Base-by-base conservation (phyloP, 2,888 invertebrate genomes). In the Leptopterna dolabrata region DNA sequence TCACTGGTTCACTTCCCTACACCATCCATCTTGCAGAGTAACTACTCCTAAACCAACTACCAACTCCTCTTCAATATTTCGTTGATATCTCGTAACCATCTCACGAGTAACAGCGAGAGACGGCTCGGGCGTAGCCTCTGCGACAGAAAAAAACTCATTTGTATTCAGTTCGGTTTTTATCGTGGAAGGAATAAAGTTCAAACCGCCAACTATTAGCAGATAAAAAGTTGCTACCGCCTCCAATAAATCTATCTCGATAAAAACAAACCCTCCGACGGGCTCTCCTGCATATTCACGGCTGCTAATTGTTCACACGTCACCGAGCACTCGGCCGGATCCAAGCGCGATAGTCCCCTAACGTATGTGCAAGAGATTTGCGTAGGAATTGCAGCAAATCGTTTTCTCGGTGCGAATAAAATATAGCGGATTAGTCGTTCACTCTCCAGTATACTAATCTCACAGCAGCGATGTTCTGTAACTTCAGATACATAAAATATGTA, bases 251-350 rank as follows among this genome's bases (percentile, higher is more conserved):
- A 24, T 63, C 63, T 63, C 63, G 63, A 63, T 63, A 63, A 63
- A 24, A 24, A n/a, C n/a, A 63, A 24, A 9, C 27, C 63, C 19
- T n/a, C 55, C 16, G 36, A 2, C 36, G 36, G n/a, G 36, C 55
- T 19, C 55, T 63, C 63, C 24, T 63, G 63, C 63, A 63, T 63
- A 63, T 63, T 63, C 63, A 63, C 63, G 27, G 63, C 63, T 63
- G 63, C 63, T 63, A 63, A 63, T 63, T 63, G 63, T 24, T 63
- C 63, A 63, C 63, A 63, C 63, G 63, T 63, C 63, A 63, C 63
- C 24, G 63, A 63, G 24, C 63, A 24, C 63, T 63, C 7, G 63
- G 24, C 27, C 63, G 24, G 63, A 63, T 63, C 63, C 63, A 11
- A 1, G 63, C 24, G 27, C 27, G 63, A 63, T 63, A 63, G 63